A percentile compares a stretch with the other conserved stretches of the same genome.
Conservation (phyloP, 2,113 vertebrate genomes). For the Elephantulus edwardii region DNA sequence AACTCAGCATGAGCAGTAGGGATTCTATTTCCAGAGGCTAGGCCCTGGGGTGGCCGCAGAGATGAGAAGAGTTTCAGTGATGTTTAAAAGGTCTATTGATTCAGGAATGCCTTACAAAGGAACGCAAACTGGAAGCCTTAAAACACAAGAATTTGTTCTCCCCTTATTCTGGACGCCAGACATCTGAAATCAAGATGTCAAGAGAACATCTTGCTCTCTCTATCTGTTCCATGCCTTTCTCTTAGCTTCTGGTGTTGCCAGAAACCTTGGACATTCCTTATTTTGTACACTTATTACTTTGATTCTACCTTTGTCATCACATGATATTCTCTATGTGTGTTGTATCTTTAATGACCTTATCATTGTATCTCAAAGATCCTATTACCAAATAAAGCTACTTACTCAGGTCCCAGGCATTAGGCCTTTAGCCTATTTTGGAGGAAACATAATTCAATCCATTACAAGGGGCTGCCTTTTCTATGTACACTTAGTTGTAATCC, state of each 20-base stretch:
- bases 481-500: not conserved
- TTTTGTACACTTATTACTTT: not conserved
- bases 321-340: not conserved
- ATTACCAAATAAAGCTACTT: not conserved
- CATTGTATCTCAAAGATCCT: not conserved
- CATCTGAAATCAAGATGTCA: not conserved
- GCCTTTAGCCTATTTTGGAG: not conserved
- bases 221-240: not conserved
- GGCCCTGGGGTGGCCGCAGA: not conserved
- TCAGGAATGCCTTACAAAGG: not conserved
- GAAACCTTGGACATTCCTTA: not conserved
- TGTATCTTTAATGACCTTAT: not conserved
- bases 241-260: not conserved
- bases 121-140: not conserved
- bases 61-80: not conserved
- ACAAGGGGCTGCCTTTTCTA: not conserved
- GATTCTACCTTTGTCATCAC: not conserved
- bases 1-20: not conserved
- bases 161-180: not conserved
- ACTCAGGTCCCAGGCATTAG: not conserved
- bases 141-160: not conserved
- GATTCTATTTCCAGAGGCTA: rapidly evolving
- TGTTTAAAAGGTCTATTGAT: not conserved
- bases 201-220: not conserved
- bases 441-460: not conserved